Evolutionary conservation across 2,797 vertebrate species (phyloP).

Genomic region (Sylvia borin): DNA sequence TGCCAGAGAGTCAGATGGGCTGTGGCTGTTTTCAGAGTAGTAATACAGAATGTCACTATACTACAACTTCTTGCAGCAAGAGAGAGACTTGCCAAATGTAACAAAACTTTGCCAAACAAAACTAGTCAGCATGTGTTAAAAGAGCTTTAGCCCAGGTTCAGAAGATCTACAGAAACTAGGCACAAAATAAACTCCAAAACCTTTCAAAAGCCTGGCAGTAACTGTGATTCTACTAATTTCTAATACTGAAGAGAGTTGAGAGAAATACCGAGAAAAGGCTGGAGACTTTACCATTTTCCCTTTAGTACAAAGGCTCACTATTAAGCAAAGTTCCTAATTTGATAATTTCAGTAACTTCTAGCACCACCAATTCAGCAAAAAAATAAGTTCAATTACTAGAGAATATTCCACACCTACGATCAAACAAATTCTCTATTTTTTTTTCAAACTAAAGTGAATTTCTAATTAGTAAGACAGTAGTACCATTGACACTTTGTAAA

Average conservation of each 20-base stretch:
- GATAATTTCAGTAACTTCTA: background rate
- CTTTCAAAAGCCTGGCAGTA: background rate
- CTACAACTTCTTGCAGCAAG: background rate
- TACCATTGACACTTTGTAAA: background rate
- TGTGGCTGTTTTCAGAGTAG: conserved; percentile 7
- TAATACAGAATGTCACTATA: background rate
- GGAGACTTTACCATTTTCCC: background rate
- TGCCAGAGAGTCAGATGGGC: background rate
- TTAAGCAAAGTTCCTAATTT: background rate
- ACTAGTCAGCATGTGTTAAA: background rate
- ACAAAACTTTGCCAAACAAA: conserved; percentile 56
- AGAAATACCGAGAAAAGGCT: background rate
- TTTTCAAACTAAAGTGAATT: background rate
- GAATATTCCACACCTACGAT: background rate
- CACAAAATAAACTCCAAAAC: background rate
- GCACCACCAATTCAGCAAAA: background rate
- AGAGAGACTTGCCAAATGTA: conserved; percentile 10
- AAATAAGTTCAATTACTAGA: background rate
- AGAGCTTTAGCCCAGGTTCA: background rate
- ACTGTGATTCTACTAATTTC: background rate
- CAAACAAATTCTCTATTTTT: background rate
- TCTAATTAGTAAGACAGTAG: background rate
- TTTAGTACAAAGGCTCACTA: background rate
- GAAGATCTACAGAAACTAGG: background rate
- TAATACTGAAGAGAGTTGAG: background rate